phyloP scores from a whole-genome alignment of 2,113 vertebrate genomes.

The Alectura lathami region DNA sequence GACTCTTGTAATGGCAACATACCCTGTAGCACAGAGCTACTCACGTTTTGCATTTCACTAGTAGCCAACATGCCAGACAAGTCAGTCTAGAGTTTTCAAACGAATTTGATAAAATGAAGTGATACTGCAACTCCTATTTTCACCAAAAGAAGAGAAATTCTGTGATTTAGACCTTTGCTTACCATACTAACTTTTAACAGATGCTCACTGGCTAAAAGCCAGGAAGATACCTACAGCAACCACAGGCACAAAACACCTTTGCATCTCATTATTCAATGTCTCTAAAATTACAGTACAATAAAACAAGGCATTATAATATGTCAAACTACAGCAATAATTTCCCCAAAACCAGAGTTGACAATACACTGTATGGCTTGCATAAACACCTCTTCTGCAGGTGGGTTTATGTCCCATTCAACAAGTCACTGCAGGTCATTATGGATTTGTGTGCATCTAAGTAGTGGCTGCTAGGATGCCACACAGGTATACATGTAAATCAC shows the following conservation, averaged over 20 bases:
- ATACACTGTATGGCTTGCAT: neutral
- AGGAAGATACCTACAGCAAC: neutral
- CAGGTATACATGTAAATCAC: neutral
- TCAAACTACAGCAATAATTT: neutral
- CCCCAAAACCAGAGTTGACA: neutral
- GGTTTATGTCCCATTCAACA: neutral
- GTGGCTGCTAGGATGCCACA: neutral
- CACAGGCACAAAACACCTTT: neutral
- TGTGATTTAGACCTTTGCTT: neutral
- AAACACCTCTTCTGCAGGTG: neutral
- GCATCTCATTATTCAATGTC: neutral
- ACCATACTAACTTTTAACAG: neutral
- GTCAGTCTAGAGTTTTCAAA: neutral
- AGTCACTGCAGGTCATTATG: neutral
- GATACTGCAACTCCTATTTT: neutral
- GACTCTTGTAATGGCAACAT: neutral
- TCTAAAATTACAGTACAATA: neutral
- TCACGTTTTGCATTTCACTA: neutral
- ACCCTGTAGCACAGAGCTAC: neutral
- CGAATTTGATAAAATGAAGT: neutral
- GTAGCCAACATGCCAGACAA: neutral
- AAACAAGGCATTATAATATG: neutral
- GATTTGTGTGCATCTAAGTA: neutral
- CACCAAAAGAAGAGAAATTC: neutral
- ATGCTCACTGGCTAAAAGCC: neutral